These are phyloP conservation scores for Saturnia japonica DNA, from an alignment of 2,888 invertebrate species.

Conservation along the genomic window DNA sequence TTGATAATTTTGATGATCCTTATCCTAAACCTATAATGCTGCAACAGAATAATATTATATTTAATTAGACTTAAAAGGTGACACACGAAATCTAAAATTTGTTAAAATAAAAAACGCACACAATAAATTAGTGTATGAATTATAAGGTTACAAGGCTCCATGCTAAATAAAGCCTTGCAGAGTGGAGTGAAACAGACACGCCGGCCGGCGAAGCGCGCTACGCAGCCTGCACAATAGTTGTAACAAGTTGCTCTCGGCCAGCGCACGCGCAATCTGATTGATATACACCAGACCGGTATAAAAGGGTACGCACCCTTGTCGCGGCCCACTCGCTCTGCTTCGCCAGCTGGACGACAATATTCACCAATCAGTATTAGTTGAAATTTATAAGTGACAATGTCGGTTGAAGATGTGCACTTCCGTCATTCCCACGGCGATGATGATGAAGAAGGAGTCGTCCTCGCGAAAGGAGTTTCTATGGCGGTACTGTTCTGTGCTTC, in stretches of 20 bases:
- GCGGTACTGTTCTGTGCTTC: constrained; percentile 88
- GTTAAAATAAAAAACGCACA: constrained; percentile 2
- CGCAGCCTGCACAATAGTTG: constrained; percentile 55
- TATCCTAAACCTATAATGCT: neutral
- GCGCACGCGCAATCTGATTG: constrained; percentile 68
- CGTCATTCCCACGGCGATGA: constrained; percentile 41
- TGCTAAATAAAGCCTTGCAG: constrained; percentile 52
- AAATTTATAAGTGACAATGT: constrained; percentile 38
- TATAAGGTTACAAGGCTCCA: constrained; percentile 51
- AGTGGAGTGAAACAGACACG: constrained; percentile 54
- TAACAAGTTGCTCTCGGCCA: constrained; percentile 57
- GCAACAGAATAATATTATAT: neutral
- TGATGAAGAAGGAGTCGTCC: constrained; percentile 73
- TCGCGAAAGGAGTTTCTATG: constrained; percentile 91
- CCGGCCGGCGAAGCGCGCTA: constrained; percentile 38
- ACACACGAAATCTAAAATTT: neutral
- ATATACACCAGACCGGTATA: constrained; percentile 59
- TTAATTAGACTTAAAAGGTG: neutral
- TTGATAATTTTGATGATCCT: no score
- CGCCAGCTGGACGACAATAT: constrained; percentile 27
- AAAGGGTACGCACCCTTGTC: constrained; percentile 54
- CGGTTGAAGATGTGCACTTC: constrained; percentile 37
- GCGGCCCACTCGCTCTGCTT: constrained; percentile 43
- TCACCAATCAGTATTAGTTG: constrained; percentile 24
- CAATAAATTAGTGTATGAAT: constrained; percentile 9